Base-by-base conservation (phyloP, 2,888 invertebrate species). In the Labia minor region DNA sequence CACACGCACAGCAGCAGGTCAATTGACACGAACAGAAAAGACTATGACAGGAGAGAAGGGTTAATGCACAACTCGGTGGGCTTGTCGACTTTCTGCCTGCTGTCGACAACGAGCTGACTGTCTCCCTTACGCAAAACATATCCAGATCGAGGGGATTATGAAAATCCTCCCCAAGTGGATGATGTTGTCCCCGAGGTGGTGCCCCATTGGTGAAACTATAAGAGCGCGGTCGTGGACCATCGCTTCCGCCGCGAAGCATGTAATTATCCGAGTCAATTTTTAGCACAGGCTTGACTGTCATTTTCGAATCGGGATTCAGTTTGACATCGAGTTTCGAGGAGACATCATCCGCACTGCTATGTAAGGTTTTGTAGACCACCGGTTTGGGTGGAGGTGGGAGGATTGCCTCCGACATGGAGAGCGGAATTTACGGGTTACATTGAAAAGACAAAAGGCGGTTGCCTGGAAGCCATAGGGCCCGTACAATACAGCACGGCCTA, bases 1-100 rank as follows among this genome's bases (percentile, higher is more conserved):
- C 82, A 77, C 84, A 84, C 79, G 81, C 82, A 78, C 84, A 84
- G 77, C 84, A 84, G 79, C 83, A 84, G 49, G 79, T 76, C 72
- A 77, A 73, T 70, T 77, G 76, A 75, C 80, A 80, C 70, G 78
- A 76, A 74, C 80, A 80, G 71, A 80, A 74, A 65, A 78, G 74
- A 66, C 76, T 74, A 73, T 81, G 81, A 73, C 78, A 79, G 71
- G 80, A 80, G 71, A 78, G 73, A n/a, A n/a, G n/a, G 70, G 78
- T 76, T 71, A 79, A 76, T 72, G 79, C 79, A 75, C 80, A 80
- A 71, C 70, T 70, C 16, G 67, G 71, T 37, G 68, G 21, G 63
- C 63, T 20, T 16, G 37, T 20, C 11, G 62, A 62, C 69, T 69
- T 67, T 66, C 69, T 68, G 68, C 66, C 67, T 14, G 67, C 61